These are phyloP conservation scores for Dromius quadrimaculatus DNA, from an alignment of 2,888 invertebrate species.

Conservation along the genomic window DNA sequence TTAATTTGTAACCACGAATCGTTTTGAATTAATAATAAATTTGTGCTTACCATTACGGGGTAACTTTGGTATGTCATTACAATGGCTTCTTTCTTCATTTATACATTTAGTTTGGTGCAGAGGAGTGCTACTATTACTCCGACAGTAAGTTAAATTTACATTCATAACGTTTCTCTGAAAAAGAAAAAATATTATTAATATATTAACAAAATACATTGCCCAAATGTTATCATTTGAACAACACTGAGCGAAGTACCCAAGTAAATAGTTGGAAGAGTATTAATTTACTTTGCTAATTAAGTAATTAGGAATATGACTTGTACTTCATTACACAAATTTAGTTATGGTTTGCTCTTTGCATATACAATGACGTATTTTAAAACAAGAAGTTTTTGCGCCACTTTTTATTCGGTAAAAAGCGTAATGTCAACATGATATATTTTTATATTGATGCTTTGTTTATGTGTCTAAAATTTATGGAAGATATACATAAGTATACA, in stretches of 20 bases:
- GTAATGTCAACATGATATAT: no score
- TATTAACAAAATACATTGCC: not conserved
- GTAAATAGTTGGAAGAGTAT: slow-evolving; percentile 4
- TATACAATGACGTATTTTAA: slow-evolving; percentile 28
- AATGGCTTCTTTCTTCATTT: slow-evolving; percentile 49
- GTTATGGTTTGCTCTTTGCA: not conserved
- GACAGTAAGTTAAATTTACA: not conserved
- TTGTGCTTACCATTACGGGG: not conserved
- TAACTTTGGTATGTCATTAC: not conserved
- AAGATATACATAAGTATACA: no score
- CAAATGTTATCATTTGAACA: no score
- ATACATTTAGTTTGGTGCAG: slow-evolving; percentile 17
- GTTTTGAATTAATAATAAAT: no score
- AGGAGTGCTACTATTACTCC: not conserved
- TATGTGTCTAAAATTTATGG: no score
- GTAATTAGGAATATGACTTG: slow-evolving; percentile 6
- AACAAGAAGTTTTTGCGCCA: no score
- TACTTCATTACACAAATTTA: slow-evolving; percentile 2
- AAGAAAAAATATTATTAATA: not conserved
- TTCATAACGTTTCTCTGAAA: slow-evolving; percentile 6
- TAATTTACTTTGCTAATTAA: slow-evolving; percentile 4
- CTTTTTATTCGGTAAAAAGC: no score
- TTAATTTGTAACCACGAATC: no score
- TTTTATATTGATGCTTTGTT: no score
- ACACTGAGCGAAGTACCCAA: no score